phyloP scores from a whole-genome alignment of 2,113 vertebrate genomes.

The Channa maculata region DNA sequence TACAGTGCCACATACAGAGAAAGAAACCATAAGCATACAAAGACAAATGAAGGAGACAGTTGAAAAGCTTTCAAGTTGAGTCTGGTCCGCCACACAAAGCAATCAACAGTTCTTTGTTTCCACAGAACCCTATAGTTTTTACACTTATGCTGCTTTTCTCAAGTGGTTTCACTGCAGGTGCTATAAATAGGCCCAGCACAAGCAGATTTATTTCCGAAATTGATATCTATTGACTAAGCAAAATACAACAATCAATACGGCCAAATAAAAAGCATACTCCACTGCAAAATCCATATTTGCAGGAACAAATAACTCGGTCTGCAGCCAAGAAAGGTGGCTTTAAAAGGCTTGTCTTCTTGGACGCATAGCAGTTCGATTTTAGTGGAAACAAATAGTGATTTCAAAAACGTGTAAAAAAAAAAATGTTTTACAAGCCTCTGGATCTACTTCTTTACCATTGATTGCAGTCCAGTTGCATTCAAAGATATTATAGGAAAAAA shows the following conservation, averaged over 20 bases:
- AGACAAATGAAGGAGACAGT: slow-evolving; percentile 46
- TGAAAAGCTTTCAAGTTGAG: not conserved
- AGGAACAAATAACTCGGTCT: not conserved
- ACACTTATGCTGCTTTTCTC: not conserved
- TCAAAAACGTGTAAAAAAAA: not conserved
- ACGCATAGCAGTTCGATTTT: not conserved
- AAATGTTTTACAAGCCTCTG: too few relatives aligned
- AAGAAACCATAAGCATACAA: slow-evolving; percentile 8
- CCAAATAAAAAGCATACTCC: not conserved
- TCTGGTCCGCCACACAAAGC: not conserved
- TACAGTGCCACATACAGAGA: not conserved
- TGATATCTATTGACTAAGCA: not conserved
- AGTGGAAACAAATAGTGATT: not conserved
- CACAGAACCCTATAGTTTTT: not conserved
- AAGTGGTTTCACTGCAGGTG: not conserved
- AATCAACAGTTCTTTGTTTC: not conserved
- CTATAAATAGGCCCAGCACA: not conserved
- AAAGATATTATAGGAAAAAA: too few relatives aligned
- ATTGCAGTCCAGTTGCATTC: not conserved
- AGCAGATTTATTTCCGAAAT: not conserved
- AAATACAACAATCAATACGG: not conserved
- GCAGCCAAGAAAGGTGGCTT: not conserved
- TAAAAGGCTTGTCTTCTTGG: not conserved
- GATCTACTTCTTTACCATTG: not conserved
- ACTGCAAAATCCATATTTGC: not conserved